Evolutionary conservation across 2,113 vertebrate species (phyloP).

Genomic region (Orientallactaga bullata): DNA sequence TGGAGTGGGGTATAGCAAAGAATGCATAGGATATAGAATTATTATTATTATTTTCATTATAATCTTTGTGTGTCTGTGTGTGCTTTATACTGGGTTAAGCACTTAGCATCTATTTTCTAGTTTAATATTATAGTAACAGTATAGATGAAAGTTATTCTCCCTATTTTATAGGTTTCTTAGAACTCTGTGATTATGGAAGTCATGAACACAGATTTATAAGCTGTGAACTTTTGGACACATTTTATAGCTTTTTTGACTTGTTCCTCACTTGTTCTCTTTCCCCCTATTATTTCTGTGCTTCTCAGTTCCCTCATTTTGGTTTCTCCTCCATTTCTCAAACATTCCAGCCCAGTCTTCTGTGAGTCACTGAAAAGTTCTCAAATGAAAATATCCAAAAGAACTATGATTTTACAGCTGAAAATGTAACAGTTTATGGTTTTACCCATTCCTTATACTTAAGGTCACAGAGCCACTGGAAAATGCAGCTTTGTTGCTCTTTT

Average conservation of each 20-base stretch:
- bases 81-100: conserved; percentile 36
- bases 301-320: not conserved
- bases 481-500: not conserved
- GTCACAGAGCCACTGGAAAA: conserved; percentile 22
- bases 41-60: conserved; percentile 30
- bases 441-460: conserved; percentile 34
- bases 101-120: conserved; percentile 55
- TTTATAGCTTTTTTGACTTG: not conserved
- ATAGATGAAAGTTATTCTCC: conserved; percentile 1
- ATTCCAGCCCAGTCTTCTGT: conserved; percentile 16
- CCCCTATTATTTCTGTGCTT: not conserved
- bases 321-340: not conserved
- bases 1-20: not conserved
- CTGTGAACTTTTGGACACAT: not conserved
- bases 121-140: conserved; percentile 32
- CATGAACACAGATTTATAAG: conserved; percentile 22
- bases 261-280: not conserved
- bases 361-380: conserved; percentile 35
- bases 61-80: conserved; percentile 15
- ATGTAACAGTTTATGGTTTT: conserved; percentile 17
- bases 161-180: conserved; percentile 41
- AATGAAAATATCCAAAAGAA: not conserved
- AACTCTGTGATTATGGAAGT: not conserved
- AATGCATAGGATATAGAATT: conserved; percentile 22
- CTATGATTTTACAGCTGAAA: conserved; percentile 20